Conservation (phyloP, 2,888 invertebrate genomes). For the Lasioglossum lativentre region DNA sequence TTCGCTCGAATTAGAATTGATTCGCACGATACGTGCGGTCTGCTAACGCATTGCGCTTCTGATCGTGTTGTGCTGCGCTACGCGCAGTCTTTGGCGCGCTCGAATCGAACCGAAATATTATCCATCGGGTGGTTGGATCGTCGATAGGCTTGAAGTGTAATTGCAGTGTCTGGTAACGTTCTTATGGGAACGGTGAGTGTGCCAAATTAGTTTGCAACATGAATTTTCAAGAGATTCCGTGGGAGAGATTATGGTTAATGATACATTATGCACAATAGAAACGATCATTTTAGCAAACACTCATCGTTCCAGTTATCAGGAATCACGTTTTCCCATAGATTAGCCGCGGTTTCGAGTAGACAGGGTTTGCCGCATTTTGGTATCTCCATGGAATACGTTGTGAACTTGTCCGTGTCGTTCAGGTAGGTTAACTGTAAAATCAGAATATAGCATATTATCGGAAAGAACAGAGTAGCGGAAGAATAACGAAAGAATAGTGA, state of each 20-base stretch:
- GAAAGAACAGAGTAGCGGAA: background rate
- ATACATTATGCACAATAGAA: background rate
- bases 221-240: background rate
- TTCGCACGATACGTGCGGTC: slow-evolving; percentile 50
- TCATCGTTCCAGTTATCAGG: slow-evolving; percentile 89
- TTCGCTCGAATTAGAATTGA: slow-evolving; percentile 73
- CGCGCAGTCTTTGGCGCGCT: background rate
- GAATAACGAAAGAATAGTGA: background rate
- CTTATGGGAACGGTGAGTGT: background rate
- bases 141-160: background rate
- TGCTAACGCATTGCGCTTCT: slow-evolving; percentile 14
- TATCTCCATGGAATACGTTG: slow-evolving; percentile 87
- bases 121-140: background rate
- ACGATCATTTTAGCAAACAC: slow-evolving; percentile 83
- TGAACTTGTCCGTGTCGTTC: slow-evolving; percentile 87
- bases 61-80: background rate
- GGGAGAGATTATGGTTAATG: background rate
- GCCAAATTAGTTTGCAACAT: background rate
- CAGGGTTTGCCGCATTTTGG: slow-evolving; percentile 89
- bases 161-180: background rate
- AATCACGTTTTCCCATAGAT: slow-evolving; percentile 86
- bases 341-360: slow-evolving; percentile 86
- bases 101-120: background rate
- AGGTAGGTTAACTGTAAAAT: slow-evolving; percentile 88
- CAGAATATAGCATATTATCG: background rate